phyloP scores from a whole-genome alignment of 53 echinoderm and acorn worm genomes.

The Echinarachnius parma region DNA sequence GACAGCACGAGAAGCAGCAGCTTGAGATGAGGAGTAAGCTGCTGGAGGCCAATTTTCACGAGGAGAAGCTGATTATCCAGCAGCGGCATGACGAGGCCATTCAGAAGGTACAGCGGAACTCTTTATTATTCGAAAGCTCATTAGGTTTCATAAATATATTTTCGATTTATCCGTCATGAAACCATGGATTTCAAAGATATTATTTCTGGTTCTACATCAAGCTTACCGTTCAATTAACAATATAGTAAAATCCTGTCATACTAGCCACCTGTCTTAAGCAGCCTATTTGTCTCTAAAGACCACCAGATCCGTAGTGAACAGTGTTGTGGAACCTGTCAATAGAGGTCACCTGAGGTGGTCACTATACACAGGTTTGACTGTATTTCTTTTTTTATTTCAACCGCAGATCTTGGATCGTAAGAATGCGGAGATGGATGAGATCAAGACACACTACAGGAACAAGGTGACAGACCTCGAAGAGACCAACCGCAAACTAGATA shows the following conservation, averaged over 20 bases:
- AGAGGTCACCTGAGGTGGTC: background rate
- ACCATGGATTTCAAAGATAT: too few relatives aligned
- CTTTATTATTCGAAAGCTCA: too few relatives aligned
- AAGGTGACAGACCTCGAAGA: constrained; percentile 85
- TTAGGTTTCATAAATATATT: too few relatives aligned
- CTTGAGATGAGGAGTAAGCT: constrained; percentile 84
- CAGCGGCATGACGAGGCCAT: constrained; percentile 92
- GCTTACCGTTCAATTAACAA: too few relatives aligned
- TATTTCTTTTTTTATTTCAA: background rate
- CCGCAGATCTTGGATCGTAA: constrained; percentile 86
- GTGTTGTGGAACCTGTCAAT: too few relatives aligned
- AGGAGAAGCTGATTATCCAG: constrained; percentile 83
- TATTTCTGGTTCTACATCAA: too few relatives aligned
- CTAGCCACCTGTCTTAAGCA: too few relatives aligned
- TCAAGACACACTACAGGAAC: constrained; percentile 80
- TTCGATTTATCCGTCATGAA: too few relatives aligned
- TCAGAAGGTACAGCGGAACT: constrained; percentile 83
- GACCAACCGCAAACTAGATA: constrained; percentile 78
- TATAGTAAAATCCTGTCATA: too few relatives aligned
- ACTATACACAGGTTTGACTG: background rate
- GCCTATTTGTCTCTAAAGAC: too few relatives aligned
- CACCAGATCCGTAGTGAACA: too few relatives aligned
- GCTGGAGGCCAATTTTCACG: constrained; percentile 82
- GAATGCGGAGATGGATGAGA: constrained; percentile 92
- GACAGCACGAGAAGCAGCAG: constrained; percentile 75